A percentile compares a stretch with the other conserved stretches of the same genome.
Evolutionary conservation across 2,888 invertebrate genomes (phyloP).

Genomic region (Macrophya alboannulata): DNA sequence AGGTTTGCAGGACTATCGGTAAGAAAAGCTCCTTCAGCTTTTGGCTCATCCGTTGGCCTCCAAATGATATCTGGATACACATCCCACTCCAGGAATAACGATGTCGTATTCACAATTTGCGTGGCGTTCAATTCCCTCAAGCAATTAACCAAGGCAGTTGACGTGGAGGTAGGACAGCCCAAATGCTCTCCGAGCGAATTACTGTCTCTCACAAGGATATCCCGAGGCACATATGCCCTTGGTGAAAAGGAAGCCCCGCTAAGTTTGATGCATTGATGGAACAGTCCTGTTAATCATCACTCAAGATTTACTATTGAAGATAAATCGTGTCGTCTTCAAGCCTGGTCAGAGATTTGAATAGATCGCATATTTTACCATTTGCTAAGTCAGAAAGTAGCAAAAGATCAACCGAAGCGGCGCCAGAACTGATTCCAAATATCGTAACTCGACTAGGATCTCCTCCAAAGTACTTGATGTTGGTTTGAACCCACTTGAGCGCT

Average conservation of each 20-base stretch:
- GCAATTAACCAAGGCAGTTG: constrained; percentile 11
- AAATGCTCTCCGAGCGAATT: background rate
- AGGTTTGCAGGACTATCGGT: constrained; percentile 36
- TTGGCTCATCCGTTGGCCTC: constrained; percentile 31
- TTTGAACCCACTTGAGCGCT: background rate
- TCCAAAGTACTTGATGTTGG: constrained; percentile 3
- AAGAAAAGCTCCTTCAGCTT: constrained; percentile 21
- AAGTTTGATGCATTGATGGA: background rate
- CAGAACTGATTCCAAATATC: constrained; percentile 25
- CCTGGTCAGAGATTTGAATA: background rate
- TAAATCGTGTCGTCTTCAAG: background rate
- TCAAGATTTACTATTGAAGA: background rate
- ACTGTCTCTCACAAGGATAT: background rate
- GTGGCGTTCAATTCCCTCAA: background rate
- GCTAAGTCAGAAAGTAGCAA: background rate
- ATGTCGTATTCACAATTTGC: background rate
- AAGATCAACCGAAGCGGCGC: background rate
- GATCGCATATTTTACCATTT: background rate
- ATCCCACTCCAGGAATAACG: background rate
- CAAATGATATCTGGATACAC: background rate
- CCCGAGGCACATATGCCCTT: constrained; percentile 7
- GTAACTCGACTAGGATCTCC: constrained; percentile 25
- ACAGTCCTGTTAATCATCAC: constrained; percentile 12
- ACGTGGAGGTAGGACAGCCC: background rate
- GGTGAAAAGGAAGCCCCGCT: background rate